Base-by-base conservation (phyloP, 2,888 invertebrate genomes). In the Nowickia ferox region DNA sequence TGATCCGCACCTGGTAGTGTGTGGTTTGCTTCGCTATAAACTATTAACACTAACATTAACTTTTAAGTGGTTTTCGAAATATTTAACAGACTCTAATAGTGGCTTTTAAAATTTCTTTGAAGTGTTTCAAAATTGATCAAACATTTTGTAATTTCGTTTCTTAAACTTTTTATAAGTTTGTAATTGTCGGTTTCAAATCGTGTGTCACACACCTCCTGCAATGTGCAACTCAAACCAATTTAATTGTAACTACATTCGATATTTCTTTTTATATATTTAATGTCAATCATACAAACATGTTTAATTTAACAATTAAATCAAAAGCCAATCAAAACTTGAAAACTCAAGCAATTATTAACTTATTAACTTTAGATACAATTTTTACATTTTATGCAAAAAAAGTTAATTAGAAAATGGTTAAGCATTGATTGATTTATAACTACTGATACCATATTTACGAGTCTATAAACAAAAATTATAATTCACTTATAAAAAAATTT, bases 201-300 rank as follows among this genome's bases (percentile, higher is more conserved):
- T 81, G 81, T 57, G 42, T 55, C n/a, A 74, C 81, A 77, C 84
- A 74, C 77, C 84, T 74, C 65, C 66, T 59, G 30, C 42, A 55
- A 71, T 66, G 51, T 61, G 44, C 51, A 19, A 51, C 46, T 46
- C 55, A n/a, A 55, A 51, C 71, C 59, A 80, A 81, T 81, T 77
- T 55, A 68, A 76, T 80, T 79, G 75, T 76, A 48, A 53, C 13
- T 71, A 76, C 48, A 76, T 48, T 44, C 13, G 30, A 30, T 30
- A 65, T 51, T 75, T n/a, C n/a, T n/a, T 65, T 9, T 61, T 38
- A 38, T 48, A 1, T 30, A 15, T 15, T 8, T 59, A 48, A 57
- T 71, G 30, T 53, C 40, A 72, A 77, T 77, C 66, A 61, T 75
- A 63, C 0, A 51, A 59, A 72, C n/a, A 17, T 53, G 5, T 42